Conservation (phyloP, 92 coral and sea anemone species). For the Chrysogorgia sp. region DNA sequence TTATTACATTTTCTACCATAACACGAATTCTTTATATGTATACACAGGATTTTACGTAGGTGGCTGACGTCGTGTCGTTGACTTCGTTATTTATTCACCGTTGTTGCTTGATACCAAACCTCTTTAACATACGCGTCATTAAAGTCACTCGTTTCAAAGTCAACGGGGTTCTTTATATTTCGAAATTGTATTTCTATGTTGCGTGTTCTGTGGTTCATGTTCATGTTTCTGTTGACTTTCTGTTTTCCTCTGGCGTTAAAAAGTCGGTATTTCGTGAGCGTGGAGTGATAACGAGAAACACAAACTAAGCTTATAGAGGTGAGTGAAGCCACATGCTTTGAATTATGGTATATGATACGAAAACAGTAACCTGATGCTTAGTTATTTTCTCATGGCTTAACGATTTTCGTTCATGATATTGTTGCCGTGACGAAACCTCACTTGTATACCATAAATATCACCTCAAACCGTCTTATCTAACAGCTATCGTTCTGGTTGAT, state of each 20-base stretch:
- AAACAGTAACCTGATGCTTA: constrained; percentile 1
- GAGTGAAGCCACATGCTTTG: constrained; percentile 19
- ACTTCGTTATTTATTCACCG: neutral
- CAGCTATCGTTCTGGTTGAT: neutral
- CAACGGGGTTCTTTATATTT: constrained; percentile 5
- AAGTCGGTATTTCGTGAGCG: constrained; percentile 30
- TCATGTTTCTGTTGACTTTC: neutral
- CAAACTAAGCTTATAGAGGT: constrained; percentile 29
- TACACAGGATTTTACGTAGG: too few species aligned
- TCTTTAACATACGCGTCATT: constrained; percentile 34
- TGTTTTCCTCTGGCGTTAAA: neutral
- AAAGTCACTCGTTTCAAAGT: neutral
- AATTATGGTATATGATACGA: neutral
- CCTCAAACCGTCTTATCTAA: too few species aligned
- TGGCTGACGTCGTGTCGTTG: constrained; percentile 7
- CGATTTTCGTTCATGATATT: neutral
- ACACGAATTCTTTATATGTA: too few species aligned
- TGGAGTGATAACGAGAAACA: constrained; percentile 25
- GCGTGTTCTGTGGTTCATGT: neutral
- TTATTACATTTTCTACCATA: neutral
- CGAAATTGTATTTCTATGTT: neutral
- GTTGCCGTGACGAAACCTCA: neutral
- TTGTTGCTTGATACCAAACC: constrained; percentile 18
- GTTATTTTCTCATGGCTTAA: neutral
- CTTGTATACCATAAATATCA: neutral